Conservation (phyloP, 2,797 vertebrate species). For the Hemitrygon akajei region DNA sequence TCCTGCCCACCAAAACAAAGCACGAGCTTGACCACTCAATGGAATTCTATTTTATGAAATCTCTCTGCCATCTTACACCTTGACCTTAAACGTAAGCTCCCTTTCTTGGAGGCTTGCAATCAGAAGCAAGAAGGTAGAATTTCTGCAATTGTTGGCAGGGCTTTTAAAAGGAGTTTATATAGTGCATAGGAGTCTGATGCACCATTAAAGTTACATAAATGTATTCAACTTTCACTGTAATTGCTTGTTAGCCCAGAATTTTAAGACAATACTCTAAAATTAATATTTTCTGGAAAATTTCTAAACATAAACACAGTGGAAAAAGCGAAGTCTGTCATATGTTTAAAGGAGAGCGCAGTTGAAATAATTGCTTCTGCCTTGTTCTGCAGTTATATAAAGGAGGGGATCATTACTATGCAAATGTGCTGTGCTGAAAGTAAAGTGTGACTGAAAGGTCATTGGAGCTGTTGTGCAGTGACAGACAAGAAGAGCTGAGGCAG, state of each 20-base stretch:
- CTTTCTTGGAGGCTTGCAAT: background rate
- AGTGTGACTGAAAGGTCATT: conserved; percentile 29
- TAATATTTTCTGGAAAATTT: background rate
- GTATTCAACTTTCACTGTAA: background rate
- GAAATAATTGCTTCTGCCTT: background rate
- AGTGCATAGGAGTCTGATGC: background rate
- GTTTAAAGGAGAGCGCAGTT: background rate
- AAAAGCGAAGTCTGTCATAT: background rate
- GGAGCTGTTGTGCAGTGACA: conserved; percentile 15
- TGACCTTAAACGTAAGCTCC: background rate
- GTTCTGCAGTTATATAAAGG: conserved; percentile 24
- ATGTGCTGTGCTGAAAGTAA: background rate
- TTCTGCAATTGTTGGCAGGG: background rate
- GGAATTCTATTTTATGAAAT: background rate
- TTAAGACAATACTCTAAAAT: background rate
- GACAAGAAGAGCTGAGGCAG: conserved; percentile 29
- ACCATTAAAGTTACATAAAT: background rate
- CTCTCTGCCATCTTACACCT: background rate
- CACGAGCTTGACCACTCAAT: background rate
- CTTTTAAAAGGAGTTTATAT: background rate
- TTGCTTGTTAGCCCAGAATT: background rate
- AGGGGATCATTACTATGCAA: conserved; percentile 36
- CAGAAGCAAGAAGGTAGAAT: too few species aligned
- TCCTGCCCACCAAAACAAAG: background rate
- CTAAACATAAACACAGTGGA: background rate